Conservation (phyloP, 2,113 vertebrate genomes). For the Pomatorhinus ruficollis region DNA sequence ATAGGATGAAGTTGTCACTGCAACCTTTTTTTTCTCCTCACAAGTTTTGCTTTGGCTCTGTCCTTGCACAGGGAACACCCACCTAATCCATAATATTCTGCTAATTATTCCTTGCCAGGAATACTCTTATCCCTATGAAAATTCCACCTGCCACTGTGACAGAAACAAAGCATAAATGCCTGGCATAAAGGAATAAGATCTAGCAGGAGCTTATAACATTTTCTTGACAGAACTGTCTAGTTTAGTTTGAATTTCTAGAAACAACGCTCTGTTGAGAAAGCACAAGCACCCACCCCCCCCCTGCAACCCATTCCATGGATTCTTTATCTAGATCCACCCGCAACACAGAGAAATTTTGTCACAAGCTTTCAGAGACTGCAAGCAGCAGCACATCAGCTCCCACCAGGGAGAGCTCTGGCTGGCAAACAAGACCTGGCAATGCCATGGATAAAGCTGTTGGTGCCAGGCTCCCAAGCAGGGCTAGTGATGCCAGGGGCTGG, state of each 20-base stretch:
- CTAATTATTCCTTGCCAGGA: not conserved
- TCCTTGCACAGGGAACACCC: not conserved
- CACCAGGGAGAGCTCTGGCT: not conserved
- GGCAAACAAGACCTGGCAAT: not conserved
- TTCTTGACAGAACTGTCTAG: not conserved
- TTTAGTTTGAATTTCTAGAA: conserved; percentile 28
- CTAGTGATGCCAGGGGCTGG: not conserved
- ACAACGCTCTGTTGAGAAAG: not conserved
- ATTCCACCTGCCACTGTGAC: not conserved
- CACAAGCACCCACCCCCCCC: not conserved
- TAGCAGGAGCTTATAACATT: not conserved
- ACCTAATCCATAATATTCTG: not conserved
- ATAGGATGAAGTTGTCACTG: not conserved
- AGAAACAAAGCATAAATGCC: not conserved
- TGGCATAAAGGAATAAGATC: not conserved
- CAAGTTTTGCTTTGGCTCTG: not conserved
- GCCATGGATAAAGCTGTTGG: not conserved
- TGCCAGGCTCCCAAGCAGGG: rapidly evolving
- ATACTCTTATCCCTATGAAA: not conserved
- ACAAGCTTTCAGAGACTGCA: not conserved
- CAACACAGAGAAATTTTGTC: not conserved
- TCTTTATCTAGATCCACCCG: not conserved
- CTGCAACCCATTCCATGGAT: not conserved
- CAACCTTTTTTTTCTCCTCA: not conserved
- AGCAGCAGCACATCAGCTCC: not conserved